phyloP scores from a whole-genome alignment of 2,113 vertebrate genomes.

The Phylloscopus trochiloides region DNA sequence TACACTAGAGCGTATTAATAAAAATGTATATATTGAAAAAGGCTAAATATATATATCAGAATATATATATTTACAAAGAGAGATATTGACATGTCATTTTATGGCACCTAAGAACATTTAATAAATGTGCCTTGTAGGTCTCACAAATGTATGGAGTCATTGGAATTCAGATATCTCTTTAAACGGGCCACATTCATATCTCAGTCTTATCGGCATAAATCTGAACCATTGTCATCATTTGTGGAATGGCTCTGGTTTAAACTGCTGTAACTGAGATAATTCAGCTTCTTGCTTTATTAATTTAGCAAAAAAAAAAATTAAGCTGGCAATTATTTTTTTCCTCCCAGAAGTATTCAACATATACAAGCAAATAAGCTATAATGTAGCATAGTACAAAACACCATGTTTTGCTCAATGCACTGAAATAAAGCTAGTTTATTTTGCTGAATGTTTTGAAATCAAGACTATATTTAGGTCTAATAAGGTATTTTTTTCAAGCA shows the following conservation, averaged over 20 bases:
- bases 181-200: not conserved
- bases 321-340: not conserved
- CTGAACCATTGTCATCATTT: not conserved
- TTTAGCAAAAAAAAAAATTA: not conserved
- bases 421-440: not conserved
- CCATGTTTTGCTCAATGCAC: not conserved
- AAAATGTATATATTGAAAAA: constrained; percentile 39
- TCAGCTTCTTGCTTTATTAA: not conserved
- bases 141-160: not conserved
- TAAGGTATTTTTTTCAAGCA: not conserved
- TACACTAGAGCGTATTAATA: constrained; percentile 17
- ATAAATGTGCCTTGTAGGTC: constrained; percentile 31
- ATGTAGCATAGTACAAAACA: not conserved
- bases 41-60: constrained; percentile 34
- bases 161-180: not conserved
- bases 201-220: not conserved
- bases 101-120: not conserved
- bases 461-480: not conserved
- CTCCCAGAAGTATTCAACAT: not conserved
- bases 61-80: constrained; percentile 64
- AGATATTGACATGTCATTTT: constrained; percentile 32
- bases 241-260: not conserved
- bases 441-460: not conserved
- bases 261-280: not conserved
- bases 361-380: not conserved